Evolutionary conservation across 2,797 vertebrate genomes (phyloP), one percentile per base, ranked within the genome.

Genomic region (Neopelma chrysocephalum): DNA sequence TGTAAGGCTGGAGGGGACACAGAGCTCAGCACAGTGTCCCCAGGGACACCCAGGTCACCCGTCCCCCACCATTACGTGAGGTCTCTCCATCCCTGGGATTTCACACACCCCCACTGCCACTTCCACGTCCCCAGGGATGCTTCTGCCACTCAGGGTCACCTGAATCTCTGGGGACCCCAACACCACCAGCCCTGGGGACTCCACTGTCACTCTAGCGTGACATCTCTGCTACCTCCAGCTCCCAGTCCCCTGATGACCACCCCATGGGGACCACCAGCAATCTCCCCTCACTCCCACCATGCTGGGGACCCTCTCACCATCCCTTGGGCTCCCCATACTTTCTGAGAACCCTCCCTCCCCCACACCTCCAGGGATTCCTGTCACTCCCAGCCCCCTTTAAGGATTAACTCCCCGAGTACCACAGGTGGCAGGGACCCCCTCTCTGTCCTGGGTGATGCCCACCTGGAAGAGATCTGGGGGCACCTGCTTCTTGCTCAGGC

Each of bases 401-500:
- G 36, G 83, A 80, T 54, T 69, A 81, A 90, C 27, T 11, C 62
- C 15, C 47, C 0, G 9, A 77, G 36, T 48, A 68, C 38, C 56
- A 48, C 8, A 68, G 54, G 66, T 22, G 38, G 26, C 73, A 71
- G 75, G 61, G 57, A 54, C 27, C 27, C 54, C 54, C 23, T n/a
- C 65, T 76, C 65, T 53, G 58, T 45, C 58, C 61, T 0, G 2
- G 34, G 48, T 10, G 38, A 34, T 32, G 93, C 95, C 12, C 79
- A 98, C 98, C 98, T 98, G 98, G 96, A 98, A 98, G 83, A 98
- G 98, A 53, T 98, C 98, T 9, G 98, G 97, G 43, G 98, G 98
- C 79, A 98, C 97, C 82, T 98, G 98, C 81, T 97, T 98, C 97
- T 97, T 98, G 93, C 94, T 96, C 69, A 98, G 95, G 77, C 8